Evolutionary conservation across 2,113 vertebrate species (phyloP), one percentile per base, ranked within the genome.

Genomic region (Hippocampus mohnikei): DNA sequence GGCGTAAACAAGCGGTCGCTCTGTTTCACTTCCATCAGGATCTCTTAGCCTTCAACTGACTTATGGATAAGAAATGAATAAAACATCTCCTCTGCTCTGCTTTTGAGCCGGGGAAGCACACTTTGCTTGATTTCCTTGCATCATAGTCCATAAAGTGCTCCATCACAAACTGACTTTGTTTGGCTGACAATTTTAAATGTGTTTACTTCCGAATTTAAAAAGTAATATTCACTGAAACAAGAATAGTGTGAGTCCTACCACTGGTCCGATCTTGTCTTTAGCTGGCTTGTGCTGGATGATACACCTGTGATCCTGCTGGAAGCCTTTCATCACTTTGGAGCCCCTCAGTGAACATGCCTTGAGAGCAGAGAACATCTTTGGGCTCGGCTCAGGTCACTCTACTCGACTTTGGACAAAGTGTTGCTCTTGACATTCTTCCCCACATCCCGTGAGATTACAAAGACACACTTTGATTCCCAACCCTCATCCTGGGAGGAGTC

Each of bases 211-310:
- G 23, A 23, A 5, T 44, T 64, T 5, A 29, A 58, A 60, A 60
- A 60, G 12, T 8, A 42, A 23, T 23, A 42, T 23, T 18, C 42
- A 46, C 13, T 25, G 11, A 27, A 65, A 27, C 12, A 65, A 46
- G 7, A 65, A 46, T 9, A 65, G 23, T 21, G 1, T 42, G 66
- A 72, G 3, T 90, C 94, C 86, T 88, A 94, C 94, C 89, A 83
- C 11, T 21, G 87, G 80, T 44, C 93, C 91, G 20, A 93, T 90
- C 68, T 87, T 91, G 9, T 85, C 85, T 76, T 93, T 81, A 0
- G 92, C 81, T 3, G 93, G 90, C 44, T 90, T 93, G 84, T 88
- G 91, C 80, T 82, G 85, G 76, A 93, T 80, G 60, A 67, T 82
- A 75, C 83, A 79, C 29, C 69, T 79, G 25, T 83, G 76, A 59